Evolutionary conservation across 1,140 invertebrate genomes (phyloP).

Genomic region (Pachyrhynchus sulphureomaculatus): DNA sequence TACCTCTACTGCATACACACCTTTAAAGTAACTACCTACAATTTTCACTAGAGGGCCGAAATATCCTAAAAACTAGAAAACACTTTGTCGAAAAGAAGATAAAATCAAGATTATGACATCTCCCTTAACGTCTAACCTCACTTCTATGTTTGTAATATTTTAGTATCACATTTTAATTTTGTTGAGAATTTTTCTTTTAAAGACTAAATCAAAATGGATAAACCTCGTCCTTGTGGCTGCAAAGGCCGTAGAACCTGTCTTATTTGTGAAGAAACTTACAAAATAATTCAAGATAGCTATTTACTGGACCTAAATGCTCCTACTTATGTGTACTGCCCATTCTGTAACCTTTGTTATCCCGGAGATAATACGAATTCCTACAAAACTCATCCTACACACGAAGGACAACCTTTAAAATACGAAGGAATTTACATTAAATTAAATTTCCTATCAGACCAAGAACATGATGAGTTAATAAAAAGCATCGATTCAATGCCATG

Average conservation of each 20-base stretch:
- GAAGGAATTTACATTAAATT: conserved; percentile 71
- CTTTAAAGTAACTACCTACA: too few relatives aligned
- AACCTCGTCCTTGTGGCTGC: conserved; percentile 79
- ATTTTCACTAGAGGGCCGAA: too few relatives aligned
- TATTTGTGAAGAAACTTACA: conserved; percentile 74
- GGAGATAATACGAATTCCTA: conserved; percentile 67
- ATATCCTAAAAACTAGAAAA: too few relatives aligned
- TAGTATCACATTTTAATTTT: too few relatives aligned
- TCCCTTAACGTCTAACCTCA: too few relatives aligned
- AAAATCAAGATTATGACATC: too few relatives aligned
- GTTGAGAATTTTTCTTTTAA: too few relatives aligned
- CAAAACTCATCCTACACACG: conserved; percentile 67
- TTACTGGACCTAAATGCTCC: conserved; percentile 25
- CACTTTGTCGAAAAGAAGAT: too few relatives aligned
- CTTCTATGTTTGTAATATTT: too few relatives aligned
- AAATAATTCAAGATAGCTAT: conserved; percentile 50
- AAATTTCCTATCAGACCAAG: conserved; percentile 74
- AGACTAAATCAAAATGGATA: conserved; percentile 61
- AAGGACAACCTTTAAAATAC: conserved; percentile 60
- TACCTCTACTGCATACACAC: too few relatives aligned
- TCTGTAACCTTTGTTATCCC: conserved; percentile 72
- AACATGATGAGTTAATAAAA: conserved; percentile 68
- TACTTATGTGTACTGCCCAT: conserved; percentile 72
- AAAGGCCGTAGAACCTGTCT: conserved; percentile 90
- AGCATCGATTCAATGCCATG: conserved; percentile 82